Evolutionary conservation across 2,113 vertebrate genomes (phyloP), one percentile per base, ranked within the genome.

Genomic region (Microtus ochrogaster): DNA sequence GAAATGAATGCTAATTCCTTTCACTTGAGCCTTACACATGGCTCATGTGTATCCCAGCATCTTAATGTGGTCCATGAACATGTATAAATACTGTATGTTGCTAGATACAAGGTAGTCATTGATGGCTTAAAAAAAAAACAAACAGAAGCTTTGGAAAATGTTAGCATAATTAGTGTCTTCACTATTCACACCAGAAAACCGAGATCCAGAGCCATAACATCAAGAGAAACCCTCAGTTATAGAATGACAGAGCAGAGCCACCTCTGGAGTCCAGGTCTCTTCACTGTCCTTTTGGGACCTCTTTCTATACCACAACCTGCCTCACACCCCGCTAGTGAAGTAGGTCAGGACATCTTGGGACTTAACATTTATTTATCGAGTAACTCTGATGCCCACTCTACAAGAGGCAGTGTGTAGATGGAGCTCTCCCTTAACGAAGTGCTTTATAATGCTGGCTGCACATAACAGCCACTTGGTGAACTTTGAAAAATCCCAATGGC

Each of bases 401-500:
- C 3, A n/a, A n/a, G 77, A 92, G 81, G 72, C 19, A 88, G 33
- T 65, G 70, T 76, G n/a, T 49, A 39, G 55, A 8, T 36, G 5
- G 30, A 39, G 74, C 11, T 73, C n/a, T 89, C 74, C 55, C 68
- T 55, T 28, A 87, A 70, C 52, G 47, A 55, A 79, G 58, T 77
- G 85, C 79, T 88, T 93, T 89, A 17, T 66, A 92, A 96, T 7
- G 17, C 70, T 72, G 66, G 10, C 90, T 90, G 65, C 33, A n/a
- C 39, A n/a, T 73, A 81, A 55, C 55, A 93, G 76, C 26, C 49
- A 65, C n/a, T 78, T 84, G 91, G 95, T n/a, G 7, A 96, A 95
- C 65, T 95, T 96, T 85, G 28, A 89, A 96, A 94, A 91, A 78
- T 95, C 86, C 90, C 91, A 88, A 63, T 73, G 96, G 92, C 76